Conservation (phyloP, 2,888 invertebrate genomes). For the Liopterus haemorrhoidalis region DNA sequence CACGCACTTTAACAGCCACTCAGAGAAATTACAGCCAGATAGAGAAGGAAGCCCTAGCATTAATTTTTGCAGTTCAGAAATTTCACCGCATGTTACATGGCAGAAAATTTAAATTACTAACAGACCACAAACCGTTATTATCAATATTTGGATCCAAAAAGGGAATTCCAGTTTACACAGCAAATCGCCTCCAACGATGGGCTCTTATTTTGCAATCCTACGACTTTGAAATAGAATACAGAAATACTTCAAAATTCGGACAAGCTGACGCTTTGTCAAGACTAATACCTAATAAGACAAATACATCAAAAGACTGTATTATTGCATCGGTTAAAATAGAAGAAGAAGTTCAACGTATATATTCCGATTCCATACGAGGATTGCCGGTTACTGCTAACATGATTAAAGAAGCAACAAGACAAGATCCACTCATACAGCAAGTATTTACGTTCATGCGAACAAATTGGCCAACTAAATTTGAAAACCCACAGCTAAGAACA, state of each 20-base stretch:
- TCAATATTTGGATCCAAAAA: constrained; percentile 37
- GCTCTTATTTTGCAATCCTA: constrained; percentile 29
- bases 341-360: background rate
- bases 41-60: constrained; percentile 39
- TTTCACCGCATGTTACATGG: no score
- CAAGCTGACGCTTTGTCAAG: constrained; percentile 31
- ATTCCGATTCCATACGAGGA: background rate
- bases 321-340: background rate
- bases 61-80: no score
- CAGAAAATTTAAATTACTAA: constrained; percentile 36
- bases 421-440: no score
- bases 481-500: no score
- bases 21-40: constrained; percentile 39
- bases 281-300: constrained; percentile 20
- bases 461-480: no score
- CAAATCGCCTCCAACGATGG: constrained; percentile 31
- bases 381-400: background rate
- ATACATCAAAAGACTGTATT: background rate
- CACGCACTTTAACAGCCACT: constrained; percentile 34
- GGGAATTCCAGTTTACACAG: constrained; percentile 27
- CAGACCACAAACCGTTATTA: constrained; percentile 37
- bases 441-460: no score
- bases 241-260: constrained; percentile 29
- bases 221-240: constrained; percentile 30
- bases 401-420: background rate